A percentile compares a stretch with the other conserved stretches of the same genome.
Conservation (phyloP, 2,113 vertebrate species). For the Peromyscus polionotus region DNA sequence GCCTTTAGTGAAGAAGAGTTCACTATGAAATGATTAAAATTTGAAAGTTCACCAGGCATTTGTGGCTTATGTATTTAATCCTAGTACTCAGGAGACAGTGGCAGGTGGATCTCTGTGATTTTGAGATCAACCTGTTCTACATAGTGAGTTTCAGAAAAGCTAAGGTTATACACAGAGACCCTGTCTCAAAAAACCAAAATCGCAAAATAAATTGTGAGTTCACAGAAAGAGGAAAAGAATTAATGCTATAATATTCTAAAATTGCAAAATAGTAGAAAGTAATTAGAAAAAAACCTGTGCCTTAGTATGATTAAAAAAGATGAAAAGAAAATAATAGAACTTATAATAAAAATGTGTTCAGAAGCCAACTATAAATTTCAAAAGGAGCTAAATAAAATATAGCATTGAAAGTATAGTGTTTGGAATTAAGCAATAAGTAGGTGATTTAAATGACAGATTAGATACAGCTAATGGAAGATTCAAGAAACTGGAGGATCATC, state of each 20-base stretch:
- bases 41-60: no score
- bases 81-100: no score
- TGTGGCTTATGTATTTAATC: no score
- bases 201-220: not conserved
- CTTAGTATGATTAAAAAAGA: not conserved
- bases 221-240: not conserved
- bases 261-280: not conserved
- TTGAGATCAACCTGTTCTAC: no score
- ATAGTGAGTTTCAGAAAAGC: no score
- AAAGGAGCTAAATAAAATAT: slow-evolving; percentile 3
- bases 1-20: not conserved
- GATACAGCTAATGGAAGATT: not conserved
- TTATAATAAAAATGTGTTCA: not conserved
- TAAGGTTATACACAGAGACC: no score
- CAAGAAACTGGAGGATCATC: not conserved
- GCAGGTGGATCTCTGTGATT: no score
- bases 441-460: slow-evolving; percentile 22
- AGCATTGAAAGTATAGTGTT: slow-evolving; percentile 7
- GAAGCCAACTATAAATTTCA: not conserved
- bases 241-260: not conserved
- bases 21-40: not conserved
- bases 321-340: slow-evolving; percentile 12
- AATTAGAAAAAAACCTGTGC: not conserved
- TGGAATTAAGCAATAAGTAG: not conserved
- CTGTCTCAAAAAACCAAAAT: no score